Percentiles rank a stretch among this genome's conserved stretches.
Conservation (phyloP, 1,140 invertebrate genomes). For the Ostrea edulis region DNA sequence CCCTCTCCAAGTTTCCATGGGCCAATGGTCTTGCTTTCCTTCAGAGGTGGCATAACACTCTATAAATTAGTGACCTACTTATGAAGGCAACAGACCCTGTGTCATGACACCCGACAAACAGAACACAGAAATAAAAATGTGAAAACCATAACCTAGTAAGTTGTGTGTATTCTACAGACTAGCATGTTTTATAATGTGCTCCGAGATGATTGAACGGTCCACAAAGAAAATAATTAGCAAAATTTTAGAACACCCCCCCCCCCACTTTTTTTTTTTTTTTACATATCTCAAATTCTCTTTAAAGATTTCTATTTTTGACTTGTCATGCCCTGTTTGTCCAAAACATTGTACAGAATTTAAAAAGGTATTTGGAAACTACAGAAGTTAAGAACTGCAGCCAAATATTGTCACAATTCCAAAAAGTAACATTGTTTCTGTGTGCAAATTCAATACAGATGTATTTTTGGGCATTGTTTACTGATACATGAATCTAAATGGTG, state of each 20-base stretch:
- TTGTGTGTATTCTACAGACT: background rate
- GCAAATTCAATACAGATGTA: no score
- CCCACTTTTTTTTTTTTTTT: background rate
- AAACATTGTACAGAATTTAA: slow-evolving; percentile 2
- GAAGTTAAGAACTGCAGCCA: no score
- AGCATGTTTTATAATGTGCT: background rate
- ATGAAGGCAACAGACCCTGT: background rate
- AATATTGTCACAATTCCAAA: no score
- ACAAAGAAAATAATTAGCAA: background rate
- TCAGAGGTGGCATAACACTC: background rate
- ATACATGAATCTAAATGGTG: no score
- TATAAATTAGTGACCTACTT: background rate
- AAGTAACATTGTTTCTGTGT: no score
- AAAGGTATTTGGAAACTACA: background rate
- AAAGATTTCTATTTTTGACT: background rate
- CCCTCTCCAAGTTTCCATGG: background rate
- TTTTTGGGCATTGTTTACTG: no score
- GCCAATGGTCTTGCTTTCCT: background rate
- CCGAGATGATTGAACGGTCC: background rate
- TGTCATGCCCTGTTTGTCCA: background rate
- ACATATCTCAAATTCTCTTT: background rate
- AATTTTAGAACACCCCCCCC: background rate
- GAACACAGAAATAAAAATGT: background rate
- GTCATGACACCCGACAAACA: background rate
- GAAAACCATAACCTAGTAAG: background rate